Base-by-base conservation (phyloP, 92 coral and sea anemone species). In the Bergia sp. region DNA sequence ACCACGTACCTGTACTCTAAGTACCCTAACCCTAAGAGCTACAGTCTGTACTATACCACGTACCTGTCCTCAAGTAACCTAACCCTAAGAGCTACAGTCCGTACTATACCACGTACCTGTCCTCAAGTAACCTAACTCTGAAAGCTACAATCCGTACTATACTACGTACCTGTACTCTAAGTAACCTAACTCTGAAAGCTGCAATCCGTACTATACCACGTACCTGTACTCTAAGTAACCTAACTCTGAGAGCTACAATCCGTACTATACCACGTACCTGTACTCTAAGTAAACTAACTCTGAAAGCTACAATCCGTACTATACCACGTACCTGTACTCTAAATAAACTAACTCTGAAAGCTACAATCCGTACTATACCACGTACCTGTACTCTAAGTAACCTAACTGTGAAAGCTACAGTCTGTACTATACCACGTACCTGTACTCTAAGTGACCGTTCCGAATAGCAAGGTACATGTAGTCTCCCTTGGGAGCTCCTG, bases 171-270 rank as follows among this genome's bases (percentile, higher is more conserved):
- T 91, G 90, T 86, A 91, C 77, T 95, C 96, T 37, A 95, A 36
- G 66, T 39, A 90, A 12, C 96, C 93, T 6, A 36, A 29, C 29
- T 29, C 29, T 29, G 29, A 29, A 29, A 29, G 29, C 29, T 29
- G 0, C 16, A 3, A 43, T 5, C 10, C 1, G 44, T 16, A 50
- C 2, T 12, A 13, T 7, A 43, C 8, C 21, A 86, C 94, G 77
- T 85, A 95, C 98, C 98, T 91, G 90, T 86, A 91, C 77, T 95
- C 96, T 37, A 95, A 36, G 66, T 39, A 90, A 12, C 96, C 93
- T 29, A 29, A 29, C 29, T 29, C 29, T 29, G 29, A 29, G 0
- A 29, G 29, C 29, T 6, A 36, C 16, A 3, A 43, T 5, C 10
- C 1, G 44, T 16, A 50, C 2, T 12, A 13, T 7, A 43, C 8